Percentiles rank a stretch among this genome's conserved stretches.
phyloP scores from a whole-genome alignment of 1,140 invertebrate genomes.

The Temnothorax curvispinosus region DNA sequence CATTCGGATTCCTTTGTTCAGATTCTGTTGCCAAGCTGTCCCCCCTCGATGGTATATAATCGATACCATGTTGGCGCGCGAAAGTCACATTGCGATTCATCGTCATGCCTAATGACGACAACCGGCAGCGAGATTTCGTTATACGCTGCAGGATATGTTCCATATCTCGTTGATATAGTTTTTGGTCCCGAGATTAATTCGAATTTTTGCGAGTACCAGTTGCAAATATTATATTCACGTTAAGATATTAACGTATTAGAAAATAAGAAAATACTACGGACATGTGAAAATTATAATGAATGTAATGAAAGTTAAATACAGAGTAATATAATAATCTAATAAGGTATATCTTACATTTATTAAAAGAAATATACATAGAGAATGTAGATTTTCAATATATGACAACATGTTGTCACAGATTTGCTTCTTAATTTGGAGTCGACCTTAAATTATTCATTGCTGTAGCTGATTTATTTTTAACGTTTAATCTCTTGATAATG shows the following conservation, averaged over 20 bases:
- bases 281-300: neutral
- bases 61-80: slow-evolving; percentile 33
- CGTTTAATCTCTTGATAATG: slow-evolving; percentile 33
- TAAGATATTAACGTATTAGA: neutral
- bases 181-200: neutral
- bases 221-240: neutral
- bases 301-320: neutral
- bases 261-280: neutral
- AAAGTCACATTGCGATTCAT: slow-evolving; percentile 39
- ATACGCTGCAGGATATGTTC: neutral
- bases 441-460: slow-evolving; percentile 10
- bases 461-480: slow-evolving; percentile 17
- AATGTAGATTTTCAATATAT: neutral
- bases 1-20: slow-evolving; percentile 55
- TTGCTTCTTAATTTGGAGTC: slow-evolving; percentile 20
- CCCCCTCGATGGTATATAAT: slow-evolving; percentile 35
- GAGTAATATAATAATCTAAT: neutral
- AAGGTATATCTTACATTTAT: neutral
- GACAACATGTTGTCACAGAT: neutral
- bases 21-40: slow-evolving; percentile 55
- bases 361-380: neutral
- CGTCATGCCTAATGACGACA: slow-evolving; percentile 19
- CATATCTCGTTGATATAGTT: neutral
- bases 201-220: neutral
- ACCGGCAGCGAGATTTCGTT: slow-evolving; percentile 9